Conservation (phyloP, 92 coral and sea anemone genomes). For the Epizoanthus rinbou region DNA sequence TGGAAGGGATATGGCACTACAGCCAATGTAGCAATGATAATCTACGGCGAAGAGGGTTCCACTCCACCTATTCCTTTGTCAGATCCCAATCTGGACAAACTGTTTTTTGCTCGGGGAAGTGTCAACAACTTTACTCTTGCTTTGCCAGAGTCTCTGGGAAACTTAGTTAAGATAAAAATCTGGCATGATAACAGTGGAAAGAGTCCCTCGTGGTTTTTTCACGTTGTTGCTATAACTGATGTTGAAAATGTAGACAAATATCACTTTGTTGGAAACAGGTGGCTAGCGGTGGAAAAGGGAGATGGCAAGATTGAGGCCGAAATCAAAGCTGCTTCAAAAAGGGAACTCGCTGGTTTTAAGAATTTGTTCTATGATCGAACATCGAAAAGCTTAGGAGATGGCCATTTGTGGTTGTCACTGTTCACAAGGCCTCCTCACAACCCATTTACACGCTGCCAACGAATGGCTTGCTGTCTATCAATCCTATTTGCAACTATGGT, state of each 20-base stretch:
- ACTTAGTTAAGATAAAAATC: slow-evolving; percentile 65
- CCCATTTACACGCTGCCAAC: slow-evolving; percentile 84
- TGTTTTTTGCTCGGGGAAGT: slow-evolving; percentile 85
- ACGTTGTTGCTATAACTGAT: slow-evolving; percentile 72
- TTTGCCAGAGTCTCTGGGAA: slow-evolving; percentile 69
- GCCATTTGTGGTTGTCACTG: slow-evolving; percentile 84
- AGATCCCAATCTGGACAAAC: slow-evolving; percentile 57
- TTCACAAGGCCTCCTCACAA: slow-evolving; percentile 86
- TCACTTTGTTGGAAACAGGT: slow-evolving; percentile 80
- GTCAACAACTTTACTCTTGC: slow-evolving; percentile 69
- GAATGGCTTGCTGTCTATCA: slow-evolving; percentile 85
- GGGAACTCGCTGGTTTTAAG: slow-evolving; percentile 65
- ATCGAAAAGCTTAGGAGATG: slow-evolving; percentile 78
- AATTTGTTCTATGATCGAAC: slow-evolving; percentile 72
- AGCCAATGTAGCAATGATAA: slow-evolving; percentile 69
- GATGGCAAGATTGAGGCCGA: slow-evolving; percentile 73
- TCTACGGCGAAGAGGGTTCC: slow-evolving; percentile 73
- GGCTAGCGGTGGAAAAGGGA: slow-evolving; percentile 93
- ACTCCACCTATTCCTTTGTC: slow-evolving; percentile 70
- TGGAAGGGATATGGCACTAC: slow-evolving; percentile 89
- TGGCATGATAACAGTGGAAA: slow-evolving; percentile 90
- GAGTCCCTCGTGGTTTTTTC: slow-evolving; percentile 86
- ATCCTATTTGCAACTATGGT: slow-evolving; percentile 83
- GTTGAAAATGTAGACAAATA: slow-evolving; percentile 56
- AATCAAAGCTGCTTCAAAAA: slow-evolving; percentile 59